These are phyloP conservation scores for human DNA, from an alignment of 2,113 vertebrate genomes.

Conservation along the genomic window DNA sequence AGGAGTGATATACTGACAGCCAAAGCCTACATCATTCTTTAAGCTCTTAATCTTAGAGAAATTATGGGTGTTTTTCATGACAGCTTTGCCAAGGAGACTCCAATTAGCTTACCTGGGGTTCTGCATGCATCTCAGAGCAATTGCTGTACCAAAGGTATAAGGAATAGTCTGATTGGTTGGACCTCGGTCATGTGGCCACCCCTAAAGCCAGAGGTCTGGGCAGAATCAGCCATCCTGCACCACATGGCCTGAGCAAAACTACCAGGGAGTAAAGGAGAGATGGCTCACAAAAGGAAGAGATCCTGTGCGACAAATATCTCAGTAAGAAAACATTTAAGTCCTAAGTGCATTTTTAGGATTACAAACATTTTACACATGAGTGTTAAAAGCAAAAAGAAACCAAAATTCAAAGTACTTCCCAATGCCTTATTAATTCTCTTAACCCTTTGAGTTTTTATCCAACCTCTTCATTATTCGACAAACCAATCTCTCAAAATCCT, in stretches of 20 bases:
- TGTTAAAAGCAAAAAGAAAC: slow-evolving; percentile 42
- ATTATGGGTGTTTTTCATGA: background rate
- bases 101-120: background rate
- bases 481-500: background rate
- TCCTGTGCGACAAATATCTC: background rate
- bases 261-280: background rate
- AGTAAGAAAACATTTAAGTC: background rate
- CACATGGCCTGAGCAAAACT: background rate
- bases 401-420: slow-evolving; percentile 7
- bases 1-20: slow-evolving; percentile 11
- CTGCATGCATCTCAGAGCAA: background rate
- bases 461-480: background rate
- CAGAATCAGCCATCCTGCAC: background rate
- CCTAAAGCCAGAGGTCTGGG: background rate
- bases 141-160: background rate
- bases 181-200: background rate
- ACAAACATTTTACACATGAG: background rate
- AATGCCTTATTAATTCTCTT: background rate
- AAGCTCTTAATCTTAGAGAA: slow-evolving; percentile 45
- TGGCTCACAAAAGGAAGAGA: background rate
- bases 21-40: background rate
- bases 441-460: background rate
- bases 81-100: background rate
- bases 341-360: background rate
- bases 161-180: background rate